Evolutionary conservation across 2,888 invertebrate genomes (phyloP), one percentile per base, ranked within the genome.

Genomic region (Dryadula phaetusa): DNA sequence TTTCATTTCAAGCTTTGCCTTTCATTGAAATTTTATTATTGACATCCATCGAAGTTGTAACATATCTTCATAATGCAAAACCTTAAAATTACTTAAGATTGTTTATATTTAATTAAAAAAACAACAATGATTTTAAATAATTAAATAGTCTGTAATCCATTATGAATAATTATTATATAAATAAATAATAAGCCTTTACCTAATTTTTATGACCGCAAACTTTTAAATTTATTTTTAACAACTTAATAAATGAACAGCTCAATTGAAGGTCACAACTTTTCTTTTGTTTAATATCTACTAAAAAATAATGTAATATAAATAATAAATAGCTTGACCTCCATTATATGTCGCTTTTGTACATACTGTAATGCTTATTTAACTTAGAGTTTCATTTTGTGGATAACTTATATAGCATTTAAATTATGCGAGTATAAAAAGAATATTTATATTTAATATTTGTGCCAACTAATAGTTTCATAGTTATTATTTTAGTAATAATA

Each of bases 121-220:
- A n/a, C 0, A 28, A 28, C n/a, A 16, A n/a, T 25, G 25, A n/a
- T 49, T n/a, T 2, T 25, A 49, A 22, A 25, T 25, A 49, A 49
- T 6, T 46, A 20, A 46, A 46, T 52, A 52, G 32, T 52, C 52
- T 52, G 28, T 52, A 10, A 52, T 16, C 16, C 3, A 52, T 32
- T 18, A 52, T 28, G 8, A 6, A 22, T 16, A 32, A 52, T 3
- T n/a, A 16, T 32, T 12, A 47, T 12, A 52, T 12, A 10, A 32
- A 25, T 25, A 25, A 25, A 32, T 8, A 52, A 52, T 16, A 32
- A 52, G 52, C 52, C 52, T 52, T 52, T 52, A 52, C 52, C 28
- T 52, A 28, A 52, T 52, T 52, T 28, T 52, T 52, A 28, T 52
- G 52, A 52, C 52, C 52, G 52, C 4, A 52, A 52, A 28, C 10